A percentile compares a stretch with the other conserved stretches of the same genome.
phyloP scores from a whole-genome alignment of 1,140 invertebrate species.

The Ceratina australensis region DNA sequence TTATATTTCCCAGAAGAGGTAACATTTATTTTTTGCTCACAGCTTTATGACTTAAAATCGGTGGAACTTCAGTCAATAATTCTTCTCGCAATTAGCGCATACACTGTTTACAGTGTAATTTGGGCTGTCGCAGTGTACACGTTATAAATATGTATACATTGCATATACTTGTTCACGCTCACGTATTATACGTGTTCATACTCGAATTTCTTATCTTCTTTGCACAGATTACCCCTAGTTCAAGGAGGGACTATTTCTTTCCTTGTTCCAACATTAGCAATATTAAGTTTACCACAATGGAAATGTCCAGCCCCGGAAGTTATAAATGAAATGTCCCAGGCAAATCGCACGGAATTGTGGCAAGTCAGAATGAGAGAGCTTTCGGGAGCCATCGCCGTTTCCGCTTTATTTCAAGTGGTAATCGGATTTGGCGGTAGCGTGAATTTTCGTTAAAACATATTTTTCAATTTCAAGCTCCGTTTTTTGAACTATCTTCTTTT shows the following conservation, averaged over 20 bases:
- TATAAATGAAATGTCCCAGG: conserved; percentile 81
- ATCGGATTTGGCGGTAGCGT: conserved; percentile 83
- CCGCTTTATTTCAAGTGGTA: conserved; percentile 88
- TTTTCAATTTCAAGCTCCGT: neutral
- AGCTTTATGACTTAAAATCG: neutral
- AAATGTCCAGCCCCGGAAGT: conserved; percentile 84
- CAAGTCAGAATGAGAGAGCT: conserved; percentile 89
- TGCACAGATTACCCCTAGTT: conserved; percentile 83
- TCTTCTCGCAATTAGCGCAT: neutral
- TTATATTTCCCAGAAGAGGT: conserved; percentile 1
- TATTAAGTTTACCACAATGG: conserved; percentile 88
- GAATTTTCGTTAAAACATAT: neutral
- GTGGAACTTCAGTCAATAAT: neutral
- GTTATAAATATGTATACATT: too few species aligned
- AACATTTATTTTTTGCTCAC: neutral
- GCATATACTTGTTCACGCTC: too few species aligned
- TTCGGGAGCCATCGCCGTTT: conserved; percentile 91
- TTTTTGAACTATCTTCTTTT: neutral
- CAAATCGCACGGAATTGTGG: conserved; percentile 86
- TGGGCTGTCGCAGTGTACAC: too few species aligned
- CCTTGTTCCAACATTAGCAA: conserved; percentile 90
- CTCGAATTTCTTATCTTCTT: neutral
- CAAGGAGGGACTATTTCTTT: conserved; percentile 93
- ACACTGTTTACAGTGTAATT: neutral
- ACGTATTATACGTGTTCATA: neutral